These are phyloP conservation scores for Anodontia alba DNA, from an alignment of 2,888 invertebrate species.

Conservation along the genomic window DNA sequence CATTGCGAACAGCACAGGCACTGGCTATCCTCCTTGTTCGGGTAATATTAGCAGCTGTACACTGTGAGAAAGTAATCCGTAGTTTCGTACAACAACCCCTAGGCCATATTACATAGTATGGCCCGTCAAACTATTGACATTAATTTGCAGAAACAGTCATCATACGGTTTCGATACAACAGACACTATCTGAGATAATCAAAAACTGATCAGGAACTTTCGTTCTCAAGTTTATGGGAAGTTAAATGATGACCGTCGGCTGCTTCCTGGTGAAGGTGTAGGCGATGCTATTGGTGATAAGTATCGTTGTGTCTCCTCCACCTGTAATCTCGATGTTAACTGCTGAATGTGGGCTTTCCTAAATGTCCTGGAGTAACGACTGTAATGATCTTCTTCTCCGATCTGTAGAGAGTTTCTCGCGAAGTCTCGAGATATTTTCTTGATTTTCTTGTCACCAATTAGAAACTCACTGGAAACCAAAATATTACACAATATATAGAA, in stretches of 20 bases:
- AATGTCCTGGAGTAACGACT: conserved; percentile 75
- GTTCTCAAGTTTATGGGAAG: neutral
- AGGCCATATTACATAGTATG: too few species aligned
- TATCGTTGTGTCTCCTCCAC: conserved; percentile 59
- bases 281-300: conserved; percentile 33
- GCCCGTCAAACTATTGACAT: too few species aligned
- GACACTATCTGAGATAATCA: too few species aligned
- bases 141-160: too few species aligned
- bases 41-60: too few species aligned
- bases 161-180: too few species aligned
- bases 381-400: conserved; percentile 58
- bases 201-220: too few species aligned
- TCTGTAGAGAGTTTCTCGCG: conserved; percentile 43
- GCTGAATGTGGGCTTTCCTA: conserved; percentile 72
- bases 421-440: conserved; percentile 73
- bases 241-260: conserved; percentile 57
- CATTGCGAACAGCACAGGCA: too few species aligned
- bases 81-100: too few species aligned
- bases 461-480: conserved; percentile 71
- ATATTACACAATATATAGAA: too few species aligned
- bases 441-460: conserved; percentile 76
- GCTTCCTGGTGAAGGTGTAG: conserved; percentile 50
- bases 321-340: conserved; percentile 68
- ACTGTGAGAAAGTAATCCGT: too few species aligned
- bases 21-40: too few species aligned